Base-by-base conservation (phyloP, 2,888 invertebrate species). In the Xylocampa areola region DNA sequence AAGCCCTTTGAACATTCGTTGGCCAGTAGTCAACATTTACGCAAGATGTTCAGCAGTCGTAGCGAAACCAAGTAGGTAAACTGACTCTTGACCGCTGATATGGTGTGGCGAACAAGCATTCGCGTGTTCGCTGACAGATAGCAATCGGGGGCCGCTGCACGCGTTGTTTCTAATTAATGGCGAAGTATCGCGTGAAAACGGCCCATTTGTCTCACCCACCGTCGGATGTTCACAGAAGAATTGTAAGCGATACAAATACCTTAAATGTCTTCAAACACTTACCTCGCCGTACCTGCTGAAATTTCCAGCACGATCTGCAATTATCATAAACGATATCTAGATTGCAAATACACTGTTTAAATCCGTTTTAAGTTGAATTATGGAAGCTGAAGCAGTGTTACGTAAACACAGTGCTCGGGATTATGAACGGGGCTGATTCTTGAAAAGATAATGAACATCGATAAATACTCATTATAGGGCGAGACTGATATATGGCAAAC, bases 161-260 rank as follows among this genome's bases (percentile, higher is more conserved):
- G 88, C 86, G 87, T 82, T 86, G 85, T 81, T 86, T 84, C 88
- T 91, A 91, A 91, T 91, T 91, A 91, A 91, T 89, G 90, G 86
- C 80, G 79, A 80, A 80, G 77, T 83, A 86, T 92, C 86, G 91
- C 91, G 91, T 92, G 91, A 77, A 86, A 82, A 85, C 85, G 77
- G 70, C 80, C 88, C 90, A 90, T 91, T 91, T 89, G 90, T 91
- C 90, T 89, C 84, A 68, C 80, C 78, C 66, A 53, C 73, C 80
- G 90, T 88, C 90, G 91, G 90, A 91, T 90, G 89, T 86, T 86
- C 90, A 86, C 89, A 89, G 90, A 88, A 89, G 89, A 89, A 90
- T 89, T 87, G 91, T 89, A 89, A 89, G 91, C 90, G 90, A 90
- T 90, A 89, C 90, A 89, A 90, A 90, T 90, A 85, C 86, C 86